Conservation (phyloP, 2,888 invertebrate species). For the Mythimna loreyi region DNA sequence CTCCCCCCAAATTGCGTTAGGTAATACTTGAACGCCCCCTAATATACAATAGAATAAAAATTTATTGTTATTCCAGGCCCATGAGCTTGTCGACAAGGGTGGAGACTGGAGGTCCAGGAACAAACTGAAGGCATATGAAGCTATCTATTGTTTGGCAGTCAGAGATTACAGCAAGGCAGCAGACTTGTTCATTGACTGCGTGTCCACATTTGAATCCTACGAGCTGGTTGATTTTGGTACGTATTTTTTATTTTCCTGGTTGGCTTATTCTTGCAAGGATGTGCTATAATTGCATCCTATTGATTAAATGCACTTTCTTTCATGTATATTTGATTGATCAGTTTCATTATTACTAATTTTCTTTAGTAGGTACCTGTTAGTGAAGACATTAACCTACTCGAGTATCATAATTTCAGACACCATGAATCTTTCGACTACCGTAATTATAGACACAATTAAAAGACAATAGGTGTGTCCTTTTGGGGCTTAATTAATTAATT, state of each 20-base stretch:
- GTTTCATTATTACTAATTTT: not conserved
- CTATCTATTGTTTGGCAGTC: conserved; percentile 98
- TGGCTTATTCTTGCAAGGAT: too few species aligned
- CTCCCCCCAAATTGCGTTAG: too few species aligned
- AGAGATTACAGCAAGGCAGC: conserved; percentile 99
- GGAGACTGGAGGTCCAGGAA: conserved; percentile 99
- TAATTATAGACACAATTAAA: too few species aligned
- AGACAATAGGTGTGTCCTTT: too few species aligned
- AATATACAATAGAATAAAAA: not conserved
- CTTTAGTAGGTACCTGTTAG: too few species aligned
- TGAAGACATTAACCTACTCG: too few species aligned
- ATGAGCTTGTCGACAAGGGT: conserved; percentile 97
- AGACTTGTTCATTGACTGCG: conserved; percentile 98
- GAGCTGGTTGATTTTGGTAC: conserved; percentile 99
- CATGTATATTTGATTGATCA: not conserved
- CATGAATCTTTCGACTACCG: too few species aligned
- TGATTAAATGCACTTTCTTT: not conserved
- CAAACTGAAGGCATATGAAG: conserved; percentile 99
- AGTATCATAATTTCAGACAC: too few species aligned
- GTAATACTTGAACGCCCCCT: too few species aligned
- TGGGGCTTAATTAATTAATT: too few species aligned
- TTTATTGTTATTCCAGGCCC: conserved; percentile 79
- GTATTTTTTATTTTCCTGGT: conserved; percentile 75
- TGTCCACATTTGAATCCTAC: conserved; percentile 99
- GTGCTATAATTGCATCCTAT: too few species aligned